Conservation (phyloP, 2,797 vertebrate genomes). For the Vultur gryphus region DNA sequence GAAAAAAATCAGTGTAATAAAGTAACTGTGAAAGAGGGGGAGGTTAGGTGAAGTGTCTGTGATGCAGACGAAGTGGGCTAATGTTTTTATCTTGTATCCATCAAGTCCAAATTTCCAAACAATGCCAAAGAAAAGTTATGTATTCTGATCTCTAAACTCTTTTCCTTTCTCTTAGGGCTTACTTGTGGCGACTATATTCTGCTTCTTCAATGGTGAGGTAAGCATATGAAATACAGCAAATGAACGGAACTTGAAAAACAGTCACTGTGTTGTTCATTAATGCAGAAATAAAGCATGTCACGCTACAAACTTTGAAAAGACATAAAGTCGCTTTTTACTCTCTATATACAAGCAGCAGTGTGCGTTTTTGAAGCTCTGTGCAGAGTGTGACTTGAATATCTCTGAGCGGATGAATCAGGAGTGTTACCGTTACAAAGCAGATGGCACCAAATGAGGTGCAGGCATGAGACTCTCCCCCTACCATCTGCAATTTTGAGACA, state of each 20-base stretch:
- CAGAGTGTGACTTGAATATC: not conserved
- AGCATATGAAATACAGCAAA: not conserved
- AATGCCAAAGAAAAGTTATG: not conserved
- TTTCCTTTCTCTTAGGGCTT: slow-evolving; percentile 82
- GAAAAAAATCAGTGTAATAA: not conserved
- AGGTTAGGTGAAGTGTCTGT: not conserved
- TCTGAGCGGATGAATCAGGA: not conserved
- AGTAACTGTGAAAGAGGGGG: not conserved
- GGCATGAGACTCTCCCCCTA: not conserved
- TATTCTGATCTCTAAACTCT: not conserved
- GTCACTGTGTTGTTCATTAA: not conserved
- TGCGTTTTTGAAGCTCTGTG: not conserved
- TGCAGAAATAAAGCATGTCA: not conserved
- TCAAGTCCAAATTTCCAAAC: not conserved
- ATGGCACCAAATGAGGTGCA: not conserved
- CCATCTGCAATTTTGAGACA: not conserved
- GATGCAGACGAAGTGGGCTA: not conserved
- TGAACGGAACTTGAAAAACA: not conserved
- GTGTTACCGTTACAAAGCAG: not conserved
- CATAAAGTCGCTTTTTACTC: not conserved
- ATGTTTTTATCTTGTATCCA: not conserved
- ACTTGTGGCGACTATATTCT: slow-evolving; percentile 96
- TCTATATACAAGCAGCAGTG: not conserved
- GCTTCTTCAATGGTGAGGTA: slow-evolving; percentile 98
- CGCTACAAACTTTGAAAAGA: not conserved